Evolutionary conservation across 2,888 invertebrate species (phyloP).

Genomic region (Cryptocephalus moraei): DNA sequence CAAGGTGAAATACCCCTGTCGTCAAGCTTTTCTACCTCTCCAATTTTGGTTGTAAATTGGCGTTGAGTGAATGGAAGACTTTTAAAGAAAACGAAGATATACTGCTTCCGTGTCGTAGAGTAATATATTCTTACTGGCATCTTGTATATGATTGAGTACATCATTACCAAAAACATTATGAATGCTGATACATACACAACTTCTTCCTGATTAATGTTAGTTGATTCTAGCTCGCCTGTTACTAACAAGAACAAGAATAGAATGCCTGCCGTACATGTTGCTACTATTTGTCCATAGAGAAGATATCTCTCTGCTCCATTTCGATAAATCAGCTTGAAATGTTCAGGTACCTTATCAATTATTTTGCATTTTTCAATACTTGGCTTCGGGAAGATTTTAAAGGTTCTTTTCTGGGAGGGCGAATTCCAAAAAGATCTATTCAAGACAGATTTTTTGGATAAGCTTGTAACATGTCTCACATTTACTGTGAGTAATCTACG

Average conservation of each 20-base stretch:
- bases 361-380: conserved; percentile 7
- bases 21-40: conserved; percentile 20
- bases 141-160: conserved; percentile 21
- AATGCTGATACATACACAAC: conserved; percentile 20
- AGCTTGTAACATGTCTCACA: too few species aligned
- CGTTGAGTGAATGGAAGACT: conserved; percentile 20
- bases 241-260: conserved; percentile 13
- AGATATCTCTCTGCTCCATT: conserved; percentile 27
- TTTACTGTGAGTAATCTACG: too few species aligned
- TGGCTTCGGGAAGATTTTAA: not conserved
- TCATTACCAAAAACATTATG: conserved; percentile 15
- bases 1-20: conserved; percentile 21
- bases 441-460: too few species aligned
- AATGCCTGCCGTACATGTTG: conserved; percentile 15
- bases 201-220: conserved; percentile 16
- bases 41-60: conserved; percentile 17
- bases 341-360: conserved; percentile 28
- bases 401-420: too few species aligned
- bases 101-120: conserved; percentile 22
- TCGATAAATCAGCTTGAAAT: conserved; percentile 31
- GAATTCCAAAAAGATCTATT: too few species aligned
- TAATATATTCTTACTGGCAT: conserved; percentile 34
- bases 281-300: conserved; percentile 20
- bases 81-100: conserved; percentile 26
- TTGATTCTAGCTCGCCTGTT: conserved; percentile 1